Evolutionary conservation across 2,797 vertebrate species (phyloP).

Genomic region (Enteromius anoplus): DNA sequence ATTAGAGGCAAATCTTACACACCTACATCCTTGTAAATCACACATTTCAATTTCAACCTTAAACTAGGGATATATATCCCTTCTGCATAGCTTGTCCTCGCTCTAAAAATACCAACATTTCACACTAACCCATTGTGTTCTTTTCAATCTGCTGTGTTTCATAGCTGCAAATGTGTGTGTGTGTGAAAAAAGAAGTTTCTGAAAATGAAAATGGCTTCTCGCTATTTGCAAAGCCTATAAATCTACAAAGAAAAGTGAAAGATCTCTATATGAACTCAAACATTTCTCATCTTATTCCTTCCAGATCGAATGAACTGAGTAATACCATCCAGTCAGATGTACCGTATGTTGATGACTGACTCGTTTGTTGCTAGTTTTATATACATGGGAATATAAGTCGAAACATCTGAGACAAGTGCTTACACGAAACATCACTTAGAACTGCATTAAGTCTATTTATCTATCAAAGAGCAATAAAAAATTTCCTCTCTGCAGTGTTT

Average conservation of each 20-base stretch:
- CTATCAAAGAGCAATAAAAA: constrained; percentile 6
- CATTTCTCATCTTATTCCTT: neutral
- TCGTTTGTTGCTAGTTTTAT: neutral
- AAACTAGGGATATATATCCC: constrained; percentile 17
- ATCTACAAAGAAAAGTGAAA: neutral
- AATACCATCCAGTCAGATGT: neutral
- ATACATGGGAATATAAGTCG: neutral
- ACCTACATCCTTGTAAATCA: constrained; percentile 19
- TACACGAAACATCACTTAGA: neutral
- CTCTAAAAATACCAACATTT: constrained; percentile 37
- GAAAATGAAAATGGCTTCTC: neutral
- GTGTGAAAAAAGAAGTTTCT: neutral
- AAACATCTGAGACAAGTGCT: neutral
- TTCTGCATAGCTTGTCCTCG: constrained; percentile 10
- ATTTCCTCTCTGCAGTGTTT: neutral
- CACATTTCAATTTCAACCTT: constrained; percentile 38
- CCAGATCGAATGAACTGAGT: neutral
- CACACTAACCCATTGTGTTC: constrained; percentile 32
- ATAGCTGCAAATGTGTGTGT: neutral
- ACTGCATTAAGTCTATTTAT: neutral
- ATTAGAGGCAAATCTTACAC: constrained; percentile 5
- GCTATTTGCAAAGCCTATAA: no score
- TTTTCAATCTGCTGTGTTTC: constrained; percentile 36
- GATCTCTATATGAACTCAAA: neutral
- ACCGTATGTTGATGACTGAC: neutral